phyloP scores from a whole-genome alignment of 2,888 invertebrate genomes.

The Dasysyrphus albostriatus region DNA sequence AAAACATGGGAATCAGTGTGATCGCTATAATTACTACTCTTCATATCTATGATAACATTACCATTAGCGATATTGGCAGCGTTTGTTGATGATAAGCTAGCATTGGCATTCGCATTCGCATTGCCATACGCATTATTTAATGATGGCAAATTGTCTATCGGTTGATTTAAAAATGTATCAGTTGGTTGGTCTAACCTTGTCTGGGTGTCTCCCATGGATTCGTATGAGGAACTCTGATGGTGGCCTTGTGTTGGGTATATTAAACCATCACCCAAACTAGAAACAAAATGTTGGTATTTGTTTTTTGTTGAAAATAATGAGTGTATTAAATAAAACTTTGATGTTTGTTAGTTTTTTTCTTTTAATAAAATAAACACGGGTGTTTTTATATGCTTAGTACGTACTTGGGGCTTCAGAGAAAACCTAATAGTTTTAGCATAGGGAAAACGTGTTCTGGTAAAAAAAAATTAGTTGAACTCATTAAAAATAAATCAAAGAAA shows the following conservation, averaged over 20 bases:
- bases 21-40: conserved; percentile 65
- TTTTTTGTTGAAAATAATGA: conserved; percentile 67
- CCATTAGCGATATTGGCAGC: conserved; percentile 73
- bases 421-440: conserved; percentile 26
- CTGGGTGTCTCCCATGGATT: conserved; percentile 94
- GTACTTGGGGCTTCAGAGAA: conserved; percentile 1
- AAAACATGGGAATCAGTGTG: conserved; percentile 59
- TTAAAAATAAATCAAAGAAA: conserved; percentile 48
- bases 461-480: conserved; percentile 75
- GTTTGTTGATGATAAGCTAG: conserved; percentile 72
- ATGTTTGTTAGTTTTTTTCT: conserved; percentile 29
- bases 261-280: conserved; percentile 95
- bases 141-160: conserved; percentile 78
- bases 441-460: conserved; percentile 7
- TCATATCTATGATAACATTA: conserved; percentile 78
- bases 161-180: conserved; percentile 82
- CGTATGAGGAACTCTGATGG: conserved; percentile 90
- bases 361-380: conserved; percentile 20
- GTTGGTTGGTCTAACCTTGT: conserved; percentile 89
- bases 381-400: conserved; percentile 25
- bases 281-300: conserved; percentile 78
- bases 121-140: conserved; percentile 76
- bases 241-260: conserved; percentile 91
- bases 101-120: conserved; percentile 74
- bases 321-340: conserved; percentile 32